These are phyloP conservation scores for Pachyrhynchus sulphureomaculatus DNA, from an alignment of 1,140 invertebrate species.

Conservation along the genomic window DNA sequence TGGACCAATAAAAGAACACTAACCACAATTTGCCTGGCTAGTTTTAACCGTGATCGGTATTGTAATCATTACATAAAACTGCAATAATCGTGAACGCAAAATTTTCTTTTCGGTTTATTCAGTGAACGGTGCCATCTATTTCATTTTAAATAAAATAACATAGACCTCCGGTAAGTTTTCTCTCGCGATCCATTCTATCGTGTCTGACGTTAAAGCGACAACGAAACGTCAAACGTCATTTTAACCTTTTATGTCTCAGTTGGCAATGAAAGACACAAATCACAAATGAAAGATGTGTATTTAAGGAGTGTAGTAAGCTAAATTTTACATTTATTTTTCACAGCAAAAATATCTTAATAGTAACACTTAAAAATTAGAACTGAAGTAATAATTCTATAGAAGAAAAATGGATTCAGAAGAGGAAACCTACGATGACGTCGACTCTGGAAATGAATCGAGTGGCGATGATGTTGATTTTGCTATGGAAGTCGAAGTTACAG, in stretches of 20 bases:
- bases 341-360: background rate
- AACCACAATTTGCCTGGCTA: too few species aligned
- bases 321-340: background rate
- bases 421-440: constrained; percentile 85
- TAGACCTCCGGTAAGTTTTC: too few species aligned
- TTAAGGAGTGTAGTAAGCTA: constrained; percentile 10
- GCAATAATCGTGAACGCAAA: too few species aligned
- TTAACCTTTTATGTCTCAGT: constrained; percentile 2
- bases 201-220: constrained; percentile 1
- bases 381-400: constrained; percentile 5
- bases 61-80: too few species aligned
- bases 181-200: too few species aligned
- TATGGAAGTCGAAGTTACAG: constrained; percentile 84
- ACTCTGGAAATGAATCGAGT: constrained; percentile 88
- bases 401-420: constrained; percentile 86
- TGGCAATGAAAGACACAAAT: too few species aligned
- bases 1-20: too few species aligned
- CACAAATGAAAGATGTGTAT: constrained; percentile 18
- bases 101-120: too few species aligned
- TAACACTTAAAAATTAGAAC: constrained; percentile 1
- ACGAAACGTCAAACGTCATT: constrained; percentile 8
- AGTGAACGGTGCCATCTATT: too few species aligned
- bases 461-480: constrained; percentile 90
- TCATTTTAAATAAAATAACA: too few species aligned
- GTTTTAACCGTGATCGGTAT: too few species aligned